phyloP scores from a whole-genome alignment of 2,888 invertebrate genomes.

The Ichneumon xanthorius region DNA sequence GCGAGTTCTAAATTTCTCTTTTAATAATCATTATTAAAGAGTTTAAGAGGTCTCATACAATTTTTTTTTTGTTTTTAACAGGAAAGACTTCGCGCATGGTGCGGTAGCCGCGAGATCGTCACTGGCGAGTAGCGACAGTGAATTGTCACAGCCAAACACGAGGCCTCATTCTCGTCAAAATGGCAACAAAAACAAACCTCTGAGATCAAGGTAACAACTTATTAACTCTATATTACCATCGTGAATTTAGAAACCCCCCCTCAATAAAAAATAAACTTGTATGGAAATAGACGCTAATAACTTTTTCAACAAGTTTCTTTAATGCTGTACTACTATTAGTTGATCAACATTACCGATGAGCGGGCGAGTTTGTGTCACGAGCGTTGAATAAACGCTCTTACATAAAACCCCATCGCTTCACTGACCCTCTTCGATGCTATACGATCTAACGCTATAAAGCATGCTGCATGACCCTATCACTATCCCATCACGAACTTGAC shows the following conservation, averaged over 20 bases:
- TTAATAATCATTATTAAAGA: too few species aligned
- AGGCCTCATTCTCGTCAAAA: conserved; percentile 82
- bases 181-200: conserved; percentile 75
- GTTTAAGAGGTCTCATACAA: too few species aligned
- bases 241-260: conserved; percentile 4
- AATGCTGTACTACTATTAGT: conserved; percentile 17
- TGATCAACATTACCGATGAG: conserved; percentile 25
- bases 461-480: conserved; percentile 74
- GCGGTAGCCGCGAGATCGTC: conserved; percentile 84
- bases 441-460: conserved; percentile 68
- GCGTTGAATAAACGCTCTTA: conserved; percentile 42
- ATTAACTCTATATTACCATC: neutral
- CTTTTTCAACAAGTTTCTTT: conserved; percentile 12
- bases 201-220: conserved; percentile 77
- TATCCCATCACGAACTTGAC: conserved; percentile 46
- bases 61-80: conserved; percentile 50
- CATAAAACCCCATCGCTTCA: conserved; percentile 54
- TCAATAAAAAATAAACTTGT: neutral
- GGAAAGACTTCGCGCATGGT: conserved; percentile 90
- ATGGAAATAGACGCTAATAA: neutral
- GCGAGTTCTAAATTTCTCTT: conserved; percentile 70
- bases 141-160: conserved; percentile 85
- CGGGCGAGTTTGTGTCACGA: conserved; percentile 29
- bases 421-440: conserved; percentile 64
- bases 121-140: conserved; percentile 86